phyloP scores from a whole-genome alignment of 35 echinoderm and acorn worm species.

The Strongylocentrotus purpuratus region DNA sequence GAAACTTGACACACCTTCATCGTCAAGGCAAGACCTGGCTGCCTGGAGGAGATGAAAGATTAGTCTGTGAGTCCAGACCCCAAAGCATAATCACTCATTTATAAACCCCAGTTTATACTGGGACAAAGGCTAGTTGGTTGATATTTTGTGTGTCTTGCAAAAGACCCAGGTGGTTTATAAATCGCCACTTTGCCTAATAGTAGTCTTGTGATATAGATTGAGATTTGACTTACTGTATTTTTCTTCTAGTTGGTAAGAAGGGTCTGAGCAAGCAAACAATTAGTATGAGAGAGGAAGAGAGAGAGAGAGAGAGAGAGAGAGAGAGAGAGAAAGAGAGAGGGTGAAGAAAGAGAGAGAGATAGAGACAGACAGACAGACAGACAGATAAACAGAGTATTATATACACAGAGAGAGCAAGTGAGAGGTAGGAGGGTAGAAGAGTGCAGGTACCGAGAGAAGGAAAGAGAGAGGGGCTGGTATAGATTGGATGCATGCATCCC shows the following conservation, averaged over 20 bases:
- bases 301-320: background rate
- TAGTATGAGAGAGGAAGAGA: background rate
- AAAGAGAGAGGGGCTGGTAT: background rate
- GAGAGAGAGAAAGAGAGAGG: background rate
- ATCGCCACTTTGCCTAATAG: background rate
- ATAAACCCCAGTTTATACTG: background rate
- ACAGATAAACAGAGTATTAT: too few relatives aligned
- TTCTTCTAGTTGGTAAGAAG: background rate
- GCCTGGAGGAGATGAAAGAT: background rate
- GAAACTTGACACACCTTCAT: background rate
- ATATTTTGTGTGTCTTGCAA: background rate
- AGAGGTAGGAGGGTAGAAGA: too few relatives aligned
- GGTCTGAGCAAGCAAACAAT: background rate
- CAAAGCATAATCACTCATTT: background rate
- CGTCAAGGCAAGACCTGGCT: background rate
- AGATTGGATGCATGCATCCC: constrained; percentile 6
- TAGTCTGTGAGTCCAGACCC: background rate
- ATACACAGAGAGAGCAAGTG: too few relatives aligned
- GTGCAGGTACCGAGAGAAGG: background rate
- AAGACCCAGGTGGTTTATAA: background rate
- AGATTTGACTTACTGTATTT: background rate
- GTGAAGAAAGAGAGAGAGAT: background rate
- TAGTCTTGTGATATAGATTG: background rate
- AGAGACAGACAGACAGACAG: background rate
- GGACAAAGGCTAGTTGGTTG: background rate